phyloP scores from a whole-genome alignment of 1,140 invertebrate genomes.

The Hestina assimilis region DNA sequence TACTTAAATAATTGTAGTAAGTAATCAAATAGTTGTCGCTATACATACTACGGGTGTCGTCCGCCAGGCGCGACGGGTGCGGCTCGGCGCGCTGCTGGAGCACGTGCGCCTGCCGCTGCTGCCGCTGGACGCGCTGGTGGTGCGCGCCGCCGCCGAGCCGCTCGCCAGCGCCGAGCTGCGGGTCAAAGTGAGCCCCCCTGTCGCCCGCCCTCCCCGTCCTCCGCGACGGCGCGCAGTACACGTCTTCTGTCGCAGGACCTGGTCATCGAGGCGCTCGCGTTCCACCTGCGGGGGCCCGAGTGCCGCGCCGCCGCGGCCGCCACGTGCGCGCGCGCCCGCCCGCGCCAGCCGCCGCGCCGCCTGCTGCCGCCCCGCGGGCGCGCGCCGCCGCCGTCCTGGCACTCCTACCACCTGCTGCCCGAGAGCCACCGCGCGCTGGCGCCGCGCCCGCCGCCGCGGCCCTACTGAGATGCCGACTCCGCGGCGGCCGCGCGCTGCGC shows the following conservation, averaged over 20 bases:
- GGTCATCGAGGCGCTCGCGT: conserved; percentile 97
- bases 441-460: background rate
- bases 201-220: conserved; percentile 90
- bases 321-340: conserved; percentile 86
- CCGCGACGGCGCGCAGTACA: conserved; percentile 84
- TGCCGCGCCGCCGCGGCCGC: conserved; percentile 89
- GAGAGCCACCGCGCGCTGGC: conserved; percentile 37
- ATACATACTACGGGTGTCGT: conserved; percentile 86
- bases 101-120: conserved; percentile 94
- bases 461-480: background rate
- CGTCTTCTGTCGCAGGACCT: conserved; percentile 89
- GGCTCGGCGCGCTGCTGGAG: conserved; percentile 91
- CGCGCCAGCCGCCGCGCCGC: conserved; percentile 72
- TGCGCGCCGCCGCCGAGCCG: conserved; percentile 93
- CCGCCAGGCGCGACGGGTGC: conserved; percentile 68
- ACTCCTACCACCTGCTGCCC: conserved; percentile 35
- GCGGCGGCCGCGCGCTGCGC: conserved; percentile 3
- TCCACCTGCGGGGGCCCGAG: conserved; percentile 94
- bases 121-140: conserved; percentile 83
- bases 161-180: conserved; percentile 90
- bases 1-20: background rate
- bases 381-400: conserved; percentile 21
- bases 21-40: background rate
- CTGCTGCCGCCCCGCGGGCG: conserved; percentile 17
- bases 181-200: conserved; percentile 88